A percentile compares a stretch with the other conserved stretches of the same genome.
phyloP scores from a whole-genome alignment of 1,140 invertebrate species.

The Rhopalosiphum padi region DNA sequence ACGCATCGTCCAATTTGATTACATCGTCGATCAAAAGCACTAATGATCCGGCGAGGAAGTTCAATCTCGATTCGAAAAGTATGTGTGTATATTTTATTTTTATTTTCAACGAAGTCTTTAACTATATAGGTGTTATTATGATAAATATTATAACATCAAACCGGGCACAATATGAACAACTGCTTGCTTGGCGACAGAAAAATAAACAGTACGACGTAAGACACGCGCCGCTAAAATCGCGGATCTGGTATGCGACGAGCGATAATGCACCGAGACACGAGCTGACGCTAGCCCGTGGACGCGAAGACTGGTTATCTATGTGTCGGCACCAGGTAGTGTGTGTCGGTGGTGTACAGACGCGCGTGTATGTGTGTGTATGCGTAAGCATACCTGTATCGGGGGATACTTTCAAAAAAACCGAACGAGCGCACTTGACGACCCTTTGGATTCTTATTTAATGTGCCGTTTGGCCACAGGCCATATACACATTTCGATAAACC shows the following conservation, averaged over 20 bases:
- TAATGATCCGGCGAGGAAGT: not conserved
- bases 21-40: conserved; percentile 59
- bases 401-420: conserved; percentile 19
- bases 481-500: not conserved
- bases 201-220: too few relatives aligned
- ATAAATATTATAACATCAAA: not conserved
- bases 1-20: conserved; percentile 11
- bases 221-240: not conserved
- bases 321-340: conserved; percentile 11
- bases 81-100: not conserved
- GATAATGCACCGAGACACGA: not conserved
- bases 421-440: not conserved
- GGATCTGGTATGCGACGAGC: not conserved
- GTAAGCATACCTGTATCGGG: not conserved
- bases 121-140: not conserved
- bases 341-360: not conserved
- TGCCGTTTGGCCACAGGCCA: not conserved
- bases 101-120: not conserved
- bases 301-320: conserved; percentile 41
- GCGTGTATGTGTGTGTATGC: not conserved
- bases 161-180: not conserved
- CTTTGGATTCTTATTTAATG: not conserved
- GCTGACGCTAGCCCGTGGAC: conserved; percentile 16
- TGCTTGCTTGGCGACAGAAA: not conserved
- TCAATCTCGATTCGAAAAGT: not conserved